Evolutionary conservation across 2,888 invertebrate species (phyloP).

Genomic region (Trichogramma evanescens): DNA sequence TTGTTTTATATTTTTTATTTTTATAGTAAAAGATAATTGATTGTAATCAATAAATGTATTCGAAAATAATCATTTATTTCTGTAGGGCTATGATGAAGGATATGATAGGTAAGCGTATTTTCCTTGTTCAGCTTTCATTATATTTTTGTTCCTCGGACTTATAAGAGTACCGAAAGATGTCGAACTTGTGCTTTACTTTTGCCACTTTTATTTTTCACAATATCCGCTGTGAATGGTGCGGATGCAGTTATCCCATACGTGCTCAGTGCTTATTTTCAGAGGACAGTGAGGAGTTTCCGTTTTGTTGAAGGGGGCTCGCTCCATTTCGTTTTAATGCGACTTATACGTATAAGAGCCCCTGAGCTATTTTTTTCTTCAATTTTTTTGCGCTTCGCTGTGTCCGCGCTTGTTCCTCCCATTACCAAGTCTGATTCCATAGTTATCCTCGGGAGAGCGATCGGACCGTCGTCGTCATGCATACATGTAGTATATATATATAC

Average conservation of each 20-base stretch:
- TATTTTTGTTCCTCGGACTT: too few species aligned
- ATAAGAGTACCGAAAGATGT: background rate
- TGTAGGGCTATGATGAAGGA: too few species aligned
- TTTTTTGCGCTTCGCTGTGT: background rate
- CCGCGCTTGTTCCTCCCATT: conserved; percentile 14
- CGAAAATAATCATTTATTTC: too few species aligned
- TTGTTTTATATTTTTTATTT: too few species aligned
- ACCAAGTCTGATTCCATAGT: conserved; percentile 20
- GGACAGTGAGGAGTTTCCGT: background rate
- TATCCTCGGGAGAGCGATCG: conserved; percentile 18
- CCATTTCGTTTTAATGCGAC: conserved; percentile 2
- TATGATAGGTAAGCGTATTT: too few species aligned
- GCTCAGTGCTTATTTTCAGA: too few species aligned
- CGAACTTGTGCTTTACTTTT: too few species aligned
- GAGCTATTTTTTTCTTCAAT: conserved; percentile 1
- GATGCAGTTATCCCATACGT: background rate
- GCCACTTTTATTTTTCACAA: too few species aligned
- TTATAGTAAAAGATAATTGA: too few species aligned
- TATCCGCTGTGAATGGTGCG: background rate
- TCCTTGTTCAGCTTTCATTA: background rate
- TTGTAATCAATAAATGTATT: too few species aligned
- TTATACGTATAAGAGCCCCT: background rate
- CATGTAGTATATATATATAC: too few species aligned
- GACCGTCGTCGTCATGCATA: background rate
- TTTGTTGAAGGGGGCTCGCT: background rate